A percentile compares a stretch with the other conserved stretches of the same genome.
Conservation (phyloP, 2,113 vertebrate genomes). For the Ailuropoda melanoleuca region DNA sequence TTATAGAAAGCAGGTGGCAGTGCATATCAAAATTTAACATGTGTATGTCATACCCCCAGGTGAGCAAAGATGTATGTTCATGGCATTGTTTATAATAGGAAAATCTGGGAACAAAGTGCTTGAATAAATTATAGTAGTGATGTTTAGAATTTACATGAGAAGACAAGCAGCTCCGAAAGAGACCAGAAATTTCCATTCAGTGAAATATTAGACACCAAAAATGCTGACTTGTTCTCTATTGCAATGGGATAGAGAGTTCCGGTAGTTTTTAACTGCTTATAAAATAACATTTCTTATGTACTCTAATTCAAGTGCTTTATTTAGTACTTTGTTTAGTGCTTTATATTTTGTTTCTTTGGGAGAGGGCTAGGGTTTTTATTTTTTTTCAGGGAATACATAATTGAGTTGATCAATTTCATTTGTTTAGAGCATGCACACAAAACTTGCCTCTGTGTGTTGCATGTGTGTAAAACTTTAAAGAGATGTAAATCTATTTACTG, state of each 20-base stretch:
- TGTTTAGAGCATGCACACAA: background rate
- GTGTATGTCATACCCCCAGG: background rate
- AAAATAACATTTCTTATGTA: background rate
- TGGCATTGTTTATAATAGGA: background rate
- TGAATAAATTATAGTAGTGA: background rate
- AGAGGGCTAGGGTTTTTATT: background rate
- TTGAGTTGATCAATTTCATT: background rate
- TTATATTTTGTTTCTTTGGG: background rate
- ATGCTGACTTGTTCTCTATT: background rate
- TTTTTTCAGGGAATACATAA: background rate
- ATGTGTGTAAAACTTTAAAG: background rate
- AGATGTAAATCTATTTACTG: background rate
- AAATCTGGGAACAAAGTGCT: background rate
- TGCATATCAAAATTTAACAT: background rate
- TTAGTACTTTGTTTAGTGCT: background rate
- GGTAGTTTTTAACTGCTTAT: background rate
- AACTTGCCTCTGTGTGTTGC: background rate
- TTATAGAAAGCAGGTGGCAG: background rate
- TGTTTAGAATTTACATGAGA: background rate
- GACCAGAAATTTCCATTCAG: background rate
- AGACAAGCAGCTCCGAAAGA: background rate
- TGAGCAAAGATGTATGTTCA: background rate
- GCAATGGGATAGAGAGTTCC: background rate
- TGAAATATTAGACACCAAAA: background rate
- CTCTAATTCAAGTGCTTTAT: background rate